These are phyloP conservation scores for Eucidaris tribuloides DNA, from an alignment of 35 echinoderm and acorn worm species.

Conservation along the genomic window DNA sequence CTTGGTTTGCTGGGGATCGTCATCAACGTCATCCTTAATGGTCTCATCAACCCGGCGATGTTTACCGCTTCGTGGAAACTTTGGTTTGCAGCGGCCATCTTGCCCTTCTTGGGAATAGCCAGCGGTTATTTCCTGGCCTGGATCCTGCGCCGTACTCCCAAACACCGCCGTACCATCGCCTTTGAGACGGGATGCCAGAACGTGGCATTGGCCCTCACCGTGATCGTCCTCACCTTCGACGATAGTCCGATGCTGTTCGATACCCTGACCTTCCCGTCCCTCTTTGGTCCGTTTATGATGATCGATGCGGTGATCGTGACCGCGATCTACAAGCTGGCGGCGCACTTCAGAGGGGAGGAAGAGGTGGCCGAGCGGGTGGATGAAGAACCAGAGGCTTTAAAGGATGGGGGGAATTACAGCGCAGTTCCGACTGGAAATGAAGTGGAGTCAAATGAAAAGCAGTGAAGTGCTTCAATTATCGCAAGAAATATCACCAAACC, in stretches of 20 bases:
- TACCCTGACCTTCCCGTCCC: conserved; percentile 43
- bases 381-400: no score
- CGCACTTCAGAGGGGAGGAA: background rate
- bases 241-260: conserved; percentile 13
- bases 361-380: background rate
- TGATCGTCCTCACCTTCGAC: conserved; percentile 58
- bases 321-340: background rate
- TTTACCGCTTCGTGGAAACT: conserved; percentile 64
- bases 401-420: no score
- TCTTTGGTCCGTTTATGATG: conserved; percentile 46
- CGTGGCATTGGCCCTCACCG: conserved; percentile 59
- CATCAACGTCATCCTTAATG: conserved; percentile 47
- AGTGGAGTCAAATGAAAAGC: no score
- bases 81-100: conserved; percentile 48
- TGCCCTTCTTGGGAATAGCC: conserved; percentile 36
- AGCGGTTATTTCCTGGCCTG: conserved; percentile 56
- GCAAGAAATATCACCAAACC: no score
- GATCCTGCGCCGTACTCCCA: conserved; percentile 43
- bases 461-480: no score
- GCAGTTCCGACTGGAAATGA: no score
- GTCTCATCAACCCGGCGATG: conserved; percentile 65
- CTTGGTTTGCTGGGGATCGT: conserved; percentile 37
- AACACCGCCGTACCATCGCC: conserved; percentile 70
- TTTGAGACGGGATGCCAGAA: conserved; percentile 86
- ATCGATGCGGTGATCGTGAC: conserved; percentile 35